Conservation (phyloP, 2,888 invertebrate species). For the Cataglyphis albicans region DNA sequence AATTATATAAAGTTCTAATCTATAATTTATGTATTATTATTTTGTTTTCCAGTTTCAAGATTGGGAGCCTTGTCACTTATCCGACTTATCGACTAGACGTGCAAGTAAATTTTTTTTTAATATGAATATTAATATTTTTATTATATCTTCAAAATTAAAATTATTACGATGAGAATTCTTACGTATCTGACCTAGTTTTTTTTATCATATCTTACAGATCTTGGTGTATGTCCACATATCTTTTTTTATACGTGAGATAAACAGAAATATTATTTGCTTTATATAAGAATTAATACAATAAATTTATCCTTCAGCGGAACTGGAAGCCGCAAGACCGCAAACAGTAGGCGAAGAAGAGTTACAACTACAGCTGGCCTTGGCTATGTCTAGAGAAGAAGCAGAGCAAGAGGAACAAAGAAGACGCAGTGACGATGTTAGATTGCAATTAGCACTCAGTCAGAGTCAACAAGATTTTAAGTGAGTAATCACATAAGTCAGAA, state of each 20-base stretch:
- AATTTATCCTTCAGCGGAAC: slow-evolving; percentile 87
- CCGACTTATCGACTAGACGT: slow-evolving; percentile 83
- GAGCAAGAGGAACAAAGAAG: slow-evolving; percentile 98
- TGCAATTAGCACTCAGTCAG: slow-evolving; percentile 97
- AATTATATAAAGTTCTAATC: background rate
- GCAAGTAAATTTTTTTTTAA: slow-evolving; percentile 63
- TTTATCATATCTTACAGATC: slow-evolving; percentile 29
- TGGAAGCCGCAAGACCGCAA: slow-evolving; percentile 97
- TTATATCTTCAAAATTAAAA: background rate
- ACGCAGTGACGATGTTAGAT: slow-evolving; percentile 97
- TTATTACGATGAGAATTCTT: slow-evolving; percentile 7
- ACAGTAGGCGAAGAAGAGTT: slow-evolving; percentile 99
- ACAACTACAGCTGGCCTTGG: slow-evolving; percentile 98
- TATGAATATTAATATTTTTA: slow-evolving; percentile 1
- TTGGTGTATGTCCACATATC: background rate
- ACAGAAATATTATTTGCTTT: slow-evolving; percentile 2
- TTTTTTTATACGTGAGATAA: background rate
- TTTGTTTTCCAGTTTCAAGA: slow-evolving; percentile 81
- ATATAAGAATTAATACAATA: slow-evolving; percentile 17
- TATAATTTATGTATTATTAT: slow-evolving; percentile 12
- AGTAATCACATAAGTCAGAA: slow-evolving; percentile 80
- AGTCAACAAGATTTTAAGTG: slow-evolving; percentile 97
- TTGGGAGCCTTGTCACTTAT: slow-evolving; percentile 83
- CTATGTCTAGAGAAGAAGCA: slow-evolving; percentile 99
- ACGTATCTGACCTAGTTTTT: background rate